Evolutionary conservation across 2,113 vertebrate species (phyloP).

Genomic region (Gnathonemus echidnorhynchus): DNA sequence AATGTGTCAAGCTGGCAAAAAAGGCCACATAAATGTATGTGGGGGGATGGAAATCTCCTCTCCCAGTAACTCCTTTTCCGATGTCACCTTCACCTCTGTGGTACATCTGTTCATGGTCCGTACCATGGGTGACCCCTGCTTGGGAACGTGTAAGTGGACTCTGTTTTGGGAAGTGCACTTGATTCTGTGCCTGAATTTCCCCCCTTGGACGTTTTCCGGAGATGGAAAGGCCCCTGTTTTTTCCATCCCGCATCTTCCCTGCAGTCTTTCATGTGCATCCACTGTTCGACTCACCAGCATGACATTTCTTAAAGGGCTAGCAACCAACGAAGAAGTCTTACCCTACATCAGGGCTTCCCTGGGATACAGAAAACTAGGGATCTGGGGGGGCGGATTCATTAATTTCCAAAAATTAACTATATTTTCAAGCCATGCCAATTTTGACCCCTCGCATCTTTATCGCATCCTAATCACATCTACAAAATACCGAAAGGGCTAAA

Average conservation of each 20-base stretch:
- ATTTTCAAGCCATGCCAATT: neutral
- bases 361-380: neutral
- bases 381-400: neutral
- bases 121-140: neutral
- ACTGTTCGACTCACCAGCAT: neutral
- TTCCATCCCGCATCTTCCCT: neutral
- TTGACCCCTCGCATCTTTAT: neutral
- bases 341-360: neutral
- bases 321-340: neutral
- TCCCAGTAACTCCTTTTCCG: neutral
- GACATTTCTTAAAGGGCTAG: neutral
- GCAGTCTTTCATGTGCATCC: neutral
- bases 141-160: neutral
- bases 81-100: constrained; percentile 30
- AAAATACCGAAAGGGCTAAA: neutral
- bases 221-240: neutral
- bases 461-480: neutral
- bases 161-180: neutral
- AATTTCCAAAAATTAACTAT: neutral
- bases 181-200: neutral
- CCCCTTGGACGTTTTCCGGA: neutral
- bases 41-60: neutral
- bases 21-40: constrained; percentile 30
- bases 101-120: neutral
- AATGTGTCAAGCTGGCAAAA: constrained; percentile 41